Percentiles rank a stretch among this genome's conserved stretches.
phyloP scores from a whole-genome alignment of 2,113 vertebrate genomes.

The Sinocyclocheilus maitianheensis region DNA sequence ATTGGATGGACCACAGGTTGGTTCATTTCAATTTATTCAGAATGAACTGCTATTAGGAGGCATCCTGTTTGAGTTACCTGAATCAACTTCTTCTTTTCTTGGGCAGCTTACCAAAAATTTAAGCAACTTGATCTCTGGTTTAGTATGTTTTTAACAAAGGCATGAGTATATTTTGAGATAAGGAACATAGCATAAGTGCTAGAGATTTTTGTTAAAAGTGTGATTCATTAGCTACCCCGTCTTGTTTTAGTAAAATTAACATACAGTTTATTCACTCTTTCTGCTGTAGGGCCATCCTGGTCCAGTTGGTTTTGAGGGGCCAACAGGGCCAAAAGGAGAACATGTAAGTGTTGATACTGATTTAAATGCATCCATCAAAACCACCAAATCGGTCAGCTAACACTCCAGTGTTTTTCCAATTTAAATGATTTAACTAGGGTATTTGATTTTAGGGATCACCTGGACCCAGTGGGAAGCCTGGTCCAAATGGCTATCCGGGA shows the following conservation, averaged over 20 bases:
- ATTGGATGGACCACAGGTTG: conserved; percentile 73
- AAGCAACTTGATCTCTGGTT: conserved; percentile 2
- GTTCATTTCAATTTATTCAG: conserved; percentile 44
- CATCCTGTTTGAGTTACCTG: neutral
- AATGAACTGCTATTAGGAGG: neutral
- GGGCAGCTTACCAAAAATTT: neutral
- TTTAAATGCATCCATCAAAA: neutral
- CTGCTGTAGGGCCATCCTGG: conserved; percentile 64
- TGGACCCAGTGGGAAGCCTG: conserved; percentile 67
- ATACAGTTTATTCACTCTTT: conserved; percentile 5
- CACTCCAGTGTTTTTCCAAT: neutral
- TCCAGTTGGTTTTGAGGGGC: conserved; percentile 60
- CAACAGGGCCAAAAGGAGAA: conserved; percentile 62
- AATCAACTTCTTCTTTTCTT: neutral
- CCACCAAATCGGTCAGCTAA: neutral
- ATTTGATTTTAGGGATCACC: conserved; percentile 69
- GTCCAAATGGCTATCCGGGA: conserved; percentile 66
- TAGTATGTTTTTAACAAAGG: neutral
- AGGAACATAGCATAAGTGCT: neutral
- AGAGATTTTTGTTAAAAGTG: neutral
- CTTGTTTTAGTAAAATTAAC: neutral
- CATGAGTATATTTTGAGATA: neutral
- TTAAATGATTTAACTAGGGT: neutral
- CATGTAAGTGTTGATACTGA: conserved; percentile 54
- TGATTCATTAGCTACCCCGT: neutral